A percentile compares a stretch with the other conserved stretches of the same genome.
phyloP scores from a whole-genome alignment of 1,140 invertebrate genomes.

The Delia radicum region DNA sequence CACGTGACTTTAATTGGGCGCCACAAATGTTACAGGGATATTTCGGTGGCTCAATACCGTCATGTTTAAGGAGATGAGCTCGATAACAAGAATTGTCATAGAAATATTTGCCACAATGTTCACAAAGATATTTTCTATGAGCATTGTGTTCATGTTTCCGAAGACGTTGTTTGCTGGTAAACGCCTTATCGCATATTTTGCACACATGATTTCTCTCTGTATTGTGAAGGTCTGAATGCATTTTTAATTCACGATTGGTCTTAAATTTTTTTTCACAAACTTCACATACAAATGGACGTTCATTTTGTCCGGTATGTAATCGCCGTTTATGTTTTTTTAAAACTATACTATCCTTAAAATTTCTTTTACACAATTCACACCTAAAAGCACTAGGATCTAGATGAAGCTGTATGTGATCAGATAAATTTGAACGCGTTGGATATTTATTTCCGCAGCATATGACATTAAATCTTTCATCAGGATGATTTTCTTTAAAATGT shows the following conservation, averaged over 20 bases:
- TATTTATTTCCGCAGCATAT: conserved; percentile 38
- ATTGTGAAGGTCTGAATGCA: neutral
- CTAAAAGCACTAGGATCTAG: conserved; percentile 37
- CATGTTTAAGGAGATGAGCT: conserved; percentile 19
- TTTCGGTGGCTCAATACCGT: neutral
- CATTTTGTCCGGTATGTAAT: neutral
- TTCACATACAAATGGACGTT: neutral
- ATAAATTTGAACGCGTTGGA: conserved; percentile 34
- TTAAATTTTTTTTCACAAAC: neutral
- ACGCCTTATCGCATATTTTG: neutral
- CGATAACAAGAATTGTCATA: conserved; percentile 7
- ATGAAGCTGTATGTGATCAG: conserved; percentile 40
- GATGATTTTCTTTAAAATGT: conserved; percentile 14
- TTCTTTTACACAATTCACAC: conserved; percentile 21
- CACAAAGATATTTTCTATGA: conserved; percentile 32
- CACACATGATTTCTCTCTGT: neutral
- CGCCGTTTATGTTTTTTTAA: conserved; percentile 14
- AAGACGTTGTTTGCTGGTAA: conserved; percentile 20
- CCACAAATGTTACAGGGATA: conserved; percentile 19
- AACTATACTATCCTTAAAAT: neutral
- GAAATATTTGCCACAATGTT: conserved; percentile 36
- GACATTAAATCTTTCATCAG: conserved; percentile 15
- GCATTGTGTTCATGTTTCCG: conserved; percentile 31
- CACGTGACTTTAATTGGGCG: conserved; percentile 29
- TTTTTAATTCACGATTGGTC: neutral